Evolutionary conservation across 2,113 vertebrate species (phyloP), one percentile per base, ranked within the genome.

Genomic region (Cyanocitta stelleri): DNA sequence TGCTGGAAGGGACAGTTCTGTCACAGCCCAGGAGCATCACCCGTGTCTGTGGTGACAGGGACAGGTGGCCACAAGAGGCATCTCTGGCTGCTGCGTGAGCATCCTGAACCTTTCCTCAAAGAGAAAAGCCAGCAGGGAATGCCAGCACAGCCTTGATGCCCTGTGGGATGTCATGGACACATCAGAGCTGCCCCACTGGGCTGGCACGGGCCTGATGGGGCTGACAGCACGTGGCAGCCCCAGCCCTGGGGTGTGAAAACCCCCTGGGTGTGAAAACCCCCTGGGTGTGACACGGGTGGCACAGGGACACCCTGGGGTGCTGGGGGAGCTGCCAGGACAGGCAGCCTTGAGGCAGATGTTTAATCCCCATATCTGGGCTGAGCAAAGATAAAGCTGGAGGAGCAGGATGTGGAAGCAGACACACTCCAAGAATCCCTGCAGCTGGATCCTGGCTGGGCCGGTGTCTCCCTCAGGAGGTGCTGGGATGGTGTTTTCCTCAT

Each of bases 131-230:
- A 0, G 1, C 0, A n/a, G 10, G 77, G 62, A 9, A 33, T 15
- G 55, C 2, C 10, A 3, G 54, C 49, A 17, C 7, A 1, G 80
- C 91, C 84, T 17, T 4, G 2, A 27, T 3, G 67, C 22, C 11
- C 0, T 3, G 41, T 1, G 43, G 51, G 48, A 13, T n/a, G 39
- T 3, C 46, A 8, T 0, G 8, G 51, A 1, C 41, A 8, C 11
- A 0, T 4, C 7, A 1, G 48, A 20, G 22, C 41, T 29, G 37
- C 8, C 43, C 52, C 59, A 0, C 5, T 2, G 11, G 69, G 23
- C 10, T 41, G 62, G 68, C 11, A 46, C 51, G 4, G 68, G 39
- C 3, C 3, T 22, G 3, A 2, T 7, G 39, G 78, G 20, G 37
- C 43, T 79, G 67, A 3, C 33, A 68, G 51, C 6, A 5, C 16